A percentile compares a stretch with the other conserved stretches of the same genome.
These are phyloP conservation scores for Eilema caniola DNA, from an alignment of 2,888 invertebrate species.

Conservation along the genomic window DNA sequence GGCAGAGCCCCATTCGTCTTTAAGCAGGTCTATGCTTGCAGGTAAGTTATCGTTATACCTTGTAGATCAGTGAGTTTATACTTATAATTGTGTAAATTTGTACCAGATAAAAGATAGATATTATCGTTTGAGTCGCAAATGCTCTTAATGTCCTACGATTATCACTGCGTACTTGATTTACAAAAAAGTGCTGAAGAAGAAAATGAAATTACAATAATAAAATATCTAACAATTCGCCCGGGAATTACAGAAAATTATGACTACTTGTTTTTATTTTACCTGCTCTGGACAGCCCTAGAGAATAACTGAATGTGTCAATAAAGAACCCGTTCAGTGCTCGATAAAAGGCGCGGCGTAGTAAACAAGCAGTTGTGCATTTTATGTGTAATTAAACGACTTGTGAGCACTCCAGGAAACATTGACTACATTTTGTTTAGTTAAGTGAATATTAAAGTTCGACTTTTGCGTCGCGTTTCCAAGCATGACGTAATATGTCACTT, in stretches of 20 bases:
- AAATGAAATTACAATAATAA: not conserved
- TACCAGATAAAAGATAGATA: not conserved
- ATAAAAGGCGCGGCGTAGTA: slow-evolving; percentile 73
- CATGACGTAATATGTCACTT: not conserved
- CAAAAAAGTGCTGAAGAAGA: not conserved
- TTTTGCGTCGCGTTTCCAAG: not conserved
- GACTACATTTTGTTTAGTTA: slow-evolving; percentile 32
- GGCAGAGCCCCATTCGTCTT: too few relatives aligned
- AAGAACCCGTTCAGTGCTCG: slow-evolving; percentile 71
- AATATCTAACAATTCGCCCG: not conserved
- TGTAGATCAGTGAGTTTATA: too few relatives aligned
- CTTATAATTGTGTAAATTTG: too few relatives aligned
- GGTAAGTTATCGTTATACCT: too few relatives aligned
- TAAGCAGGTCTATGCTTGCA: too few relatives aligned
- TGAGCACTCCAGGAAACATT: slow-evolving; percentile 35
- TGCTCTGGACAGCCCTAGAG: slow-evolving; percentile 51
- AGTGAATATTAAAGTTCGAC: slow-evolving; percentile 12
- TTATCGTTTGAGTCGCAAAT: not conserved
- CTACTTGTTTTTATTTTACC: slow-evolving; percentile 3
- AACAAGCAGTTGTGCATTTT: slow-evolving; percentile 76
- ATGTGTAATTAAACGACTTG: slow-evolving; percentile 76
- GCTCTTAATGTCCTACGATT: not conserved
- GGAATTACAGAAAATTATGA: not conserved
- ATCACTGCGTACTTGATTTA: not conserved
- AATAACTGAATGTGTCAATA: slow-evolving; percentile 74